Evolutionary conservation across 2,113 vertebrate species (phyloP), one percentile per base, ranked within the genome.

Genomic region (Myiopsitta monachus): DNA sequence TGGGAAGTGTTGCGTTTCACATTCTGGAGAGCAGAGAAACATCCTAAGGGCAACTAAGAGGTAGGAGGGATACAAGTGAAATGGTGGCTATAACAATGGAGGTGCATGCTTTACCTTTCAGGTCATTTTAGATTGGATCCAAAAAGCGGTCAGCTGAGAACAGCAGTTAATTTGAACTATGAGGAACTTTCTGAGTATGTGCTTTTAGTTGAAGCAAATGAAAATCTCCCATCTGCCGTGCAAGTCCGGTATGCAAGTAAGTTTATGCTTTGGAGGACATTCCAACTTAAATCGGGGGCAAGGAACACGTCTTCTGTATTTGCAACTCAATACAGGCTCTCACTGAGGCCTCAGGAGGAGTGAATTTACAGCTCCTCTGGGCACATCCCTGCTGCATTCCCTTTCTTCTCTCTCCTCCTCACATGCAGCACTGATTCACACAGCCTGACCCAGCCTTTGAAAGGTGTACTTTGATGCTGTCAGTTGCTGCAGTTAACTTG

Each of bases 61-160:
- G 30, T 7, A 33, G 72, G 31, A 86, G 31, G n/a, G 18, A 39
- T 31, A 41, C 7, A 41, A 47, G 24, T 38, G 54, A 70, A 83
- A 52, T 14, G 30, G 28, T 27, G 63, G 26, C 75, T 84, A 0
- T 46, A 52, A 64, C 38, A 74, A 74, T 0, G 1, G 13, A 76
- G 49, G 9, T 41, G 31, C 18, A 0, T 17, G 8, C 11, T 94
- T 92, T 59, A 46, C 63, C 47, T 88, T 95, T 26, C 91, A 97
- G 97, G 92, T 77, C 96, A 97, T 52, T 97, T 97, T 41, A 93
- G 38, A 44, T 49, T 97, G 95, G 88, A 97, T 92, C 57, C 66
- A 2, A 54, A 69, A 41, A 97, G 90, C 9, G 97, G 97, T 55
- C 14, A 97, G 54, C 87, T 97, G 76, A 95, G 78, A 91, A 97